These are phyloP conservation scores for Oceanodroma tethys DNA, from an alignment of 2,113 vertebrate species.

Conservation along the genomic window DNA sequence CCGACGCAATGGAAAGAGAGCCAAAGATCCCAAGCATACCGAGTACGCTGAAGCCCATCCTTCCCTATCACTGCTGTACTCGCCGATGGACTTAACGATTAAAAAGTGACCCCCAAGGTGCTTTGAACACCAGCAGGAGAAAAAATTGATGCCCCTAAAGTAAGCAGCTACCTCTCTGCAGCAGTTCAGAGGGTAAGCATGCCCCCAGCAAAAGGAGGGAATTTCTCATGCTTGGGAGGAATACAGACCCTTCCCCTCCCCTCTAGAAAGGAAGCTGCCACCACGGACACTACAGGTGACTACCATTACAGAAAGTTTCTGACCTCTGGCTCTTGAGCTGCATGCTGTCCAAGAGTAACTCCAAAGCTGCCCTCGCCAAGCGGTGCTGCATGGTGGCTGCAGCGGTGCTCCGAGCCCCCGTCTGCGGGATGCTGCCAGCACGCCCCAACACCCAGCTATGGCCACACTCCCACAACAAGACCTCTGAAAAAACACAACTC, in stretches of 20 bases:
- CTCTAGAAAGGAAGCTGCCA: neutral
- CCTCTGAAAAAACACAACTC: neutral
- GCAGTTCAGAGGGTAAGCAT: neutral
- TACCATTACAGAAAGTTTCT: neutral
- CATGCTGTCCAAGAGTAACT: neutral
- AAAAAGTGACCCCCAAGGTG: neutral
- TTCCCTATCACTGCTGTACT: neutral
- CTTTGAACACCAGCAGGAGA: neutral
- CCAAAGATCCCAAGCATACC: neutral
- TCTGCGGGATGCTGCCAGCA: fast-evolving
- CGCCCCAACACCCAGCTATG: neutral
- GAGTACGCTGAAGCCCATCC: neutral
- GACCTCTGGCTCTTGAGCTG: neutral
- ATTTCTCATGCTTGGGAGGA: neutral
- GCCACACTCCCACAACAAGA: neutral
- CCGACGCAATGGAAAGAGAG: neutral
- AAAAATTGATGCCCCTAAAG: neutral
- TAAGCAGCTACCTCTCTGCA: neutral
- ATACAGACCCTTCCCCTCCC: neutral
- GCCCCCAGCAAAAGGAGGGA: neutral
- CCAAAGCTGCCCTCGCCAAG: fast-evolving
- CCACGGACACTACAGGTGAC: fast-evolving
- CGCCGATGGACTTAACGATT: neutral
- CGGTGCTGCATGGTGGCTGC: neutral
- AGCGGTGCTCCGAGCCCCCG: neutral